phyloP scores from a whole-genome alignment of 2,888 invertebrate species.

The Apodemia hepburni region DNA sequence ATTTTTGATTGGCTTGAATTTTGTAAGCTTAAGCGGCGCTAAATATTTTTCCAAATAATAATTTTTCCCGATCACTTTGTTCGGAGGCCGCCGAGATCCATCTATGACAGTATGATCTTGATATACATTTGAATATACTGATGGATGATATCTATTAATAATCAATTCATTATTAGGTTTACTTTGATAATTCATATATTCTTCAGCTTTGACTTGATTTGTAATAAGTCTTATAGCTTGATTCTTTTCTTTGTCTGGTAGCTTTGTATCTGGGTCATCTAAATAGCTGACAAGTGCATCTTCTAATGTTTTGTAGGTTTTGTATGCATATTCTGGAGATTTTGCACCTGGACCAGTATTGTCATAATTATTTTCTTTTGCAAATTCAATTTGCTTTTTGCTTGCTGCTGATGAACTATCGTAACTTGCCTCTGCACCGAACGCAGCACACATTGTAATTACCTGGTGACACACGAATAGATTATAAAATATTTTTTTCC shows the following conservation, averaged over 20 bases:
- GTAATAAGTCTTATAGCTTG: conserved; percentile 43
- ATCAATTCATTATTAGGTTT: conserved; percentile 1
- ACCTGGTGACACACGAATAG: conserved; percentile 18
- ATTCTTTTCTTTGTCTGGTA: conserved; percentile 53
- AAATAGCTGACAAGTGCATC: conserved; percentile 58
- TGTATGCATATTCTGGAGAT: conserved; percentile 51
- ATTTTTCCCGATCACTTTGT: not conserved
- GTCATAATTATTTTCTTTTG: conserved; percentile 67
- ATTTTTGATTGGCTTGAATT: conserved; percentile 38
- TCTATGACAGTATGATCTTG: not conserved
- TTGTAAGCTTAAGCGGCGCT: conserved; percentile 40
- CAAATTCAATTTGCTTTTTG: conserved; percentile 59
- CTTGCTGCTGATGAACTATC: conserved; percentile 50
- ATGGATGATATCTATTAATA: not conserved
- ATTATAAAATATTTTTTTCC: too few species aligned
- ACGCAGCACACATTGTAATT: conserved; percentile 19
- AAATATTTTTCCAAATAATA: conserved; percentile 14
- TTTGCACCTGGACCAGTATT: conserved; percentile 69
- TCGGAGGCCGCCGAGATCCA: not conserved
- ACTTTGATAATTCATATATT: not conserved
- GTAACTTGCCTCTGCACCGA: not conserved
- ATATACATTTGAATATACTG: not conserved
- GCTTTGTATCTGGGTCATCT: conserved; percentile 62
- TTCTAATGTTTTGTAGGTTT: conserved; percentile 54
- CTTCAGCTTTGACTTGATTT: conserved; percentile 13